phyloP scores from a whole-genome alignment of 2,797 vertebrate genomes.

The Poeciliopsis gracilis region DNA sequence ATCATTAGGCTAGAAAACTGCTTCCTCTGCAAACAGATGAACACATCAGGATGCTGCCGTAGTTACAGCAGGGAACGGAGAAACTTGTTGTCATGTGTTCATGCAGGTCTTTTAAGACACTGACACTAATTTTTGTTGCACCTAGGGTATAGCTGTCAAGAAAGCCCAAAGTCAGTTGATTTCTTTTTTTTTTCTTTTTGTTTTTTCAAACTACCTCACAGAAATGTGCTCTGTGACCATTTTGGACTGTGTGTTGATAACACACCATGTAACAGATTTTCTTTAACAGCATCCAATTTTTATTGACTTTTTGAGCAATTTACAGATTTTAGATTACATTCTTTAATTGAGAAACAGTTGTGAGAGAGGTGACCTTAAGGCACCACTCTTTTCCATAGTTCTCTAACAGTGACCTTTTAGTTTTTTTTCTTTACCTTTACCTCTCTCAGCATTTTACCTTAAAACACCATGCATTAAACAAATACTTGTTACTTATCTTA shows the following conservation, averaged over 20 bases:
- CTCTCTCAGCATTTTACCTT: neutral
- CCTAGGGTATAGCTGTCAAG: slow-evolving; percentile 62
- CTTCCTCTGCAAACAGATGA: slow-evolving; percentile 38
- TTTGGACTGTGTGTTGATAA: slow-evolving; percentile 6
- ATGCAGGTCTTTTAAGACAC: slow-evolving; percentile 54
- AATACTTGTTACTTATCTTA: neutral
- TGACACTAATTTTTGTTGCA: slow-evolving; percentile 49
- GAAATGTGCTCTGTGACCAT: slow-evolving; percentile 24
- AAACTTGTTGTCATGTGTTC: slow-evolving; percentile 60
- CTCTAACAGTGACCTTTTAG: neutral
- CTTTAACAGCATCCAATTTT: neutral
- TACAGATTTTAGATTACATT: neutral
- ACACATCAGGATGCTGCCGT: slow-evolving; percentile 54
- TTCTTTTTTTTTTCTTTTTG: neutral
- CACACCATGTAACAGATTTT: neutral
- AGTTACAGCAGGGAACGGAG: slow-evolving; percentile 63
- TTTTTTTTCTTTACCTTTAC: neutral
- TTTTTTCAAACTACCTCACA: slow-evolving; percentile 12
- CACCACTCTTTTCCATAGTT: neutral
- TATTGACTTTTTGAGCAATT: neutral
- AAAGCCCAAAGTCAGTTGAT: slow-evolving; percentile 29
- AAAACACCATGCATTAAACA: neutral
- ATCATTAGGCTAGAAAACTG: slow-evolving; percentile 30
- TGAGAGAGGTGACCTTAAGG: neutral
- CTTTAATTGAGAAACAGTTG: neutral